phyloP scores from a whole-genome alignment of 2,113 vertebrate genomes.

The Eubucco bourcierii region DNA sequence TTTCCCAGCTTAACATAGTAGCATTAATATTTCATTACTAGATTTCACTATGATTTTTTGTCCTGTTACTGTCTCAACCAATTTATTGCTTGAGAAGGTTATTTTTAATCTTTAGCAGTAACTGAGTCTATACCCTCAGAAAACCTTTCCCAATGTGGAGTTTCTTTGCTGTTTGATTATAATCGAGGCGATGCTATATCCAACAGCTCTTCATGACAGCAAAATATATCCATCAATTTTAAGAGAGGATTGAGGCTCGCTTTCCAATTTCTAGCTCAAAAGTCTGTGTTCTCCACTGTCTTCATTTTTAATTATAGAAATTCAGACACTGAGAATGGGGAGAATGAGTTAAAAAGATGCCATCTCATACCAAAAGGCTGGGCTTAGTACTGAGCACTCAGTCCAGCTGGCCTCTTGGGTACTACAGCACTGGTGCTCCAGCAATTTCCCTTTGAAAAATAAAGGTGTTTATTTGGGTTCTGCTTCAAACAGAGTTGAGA shows the following conservation, averaged over 20 bases:
- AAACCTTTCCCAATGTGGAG: constrained; percentile 54
- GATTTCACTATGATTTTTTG: constrained; percentile 65
- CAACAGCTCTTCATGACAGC: constrained; percentile 31
- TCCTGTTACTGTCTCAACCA: constrained; percentile 67
- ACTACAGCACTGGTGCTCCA: not conserved
- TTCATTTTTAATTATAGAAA: constrained; percentile 1
- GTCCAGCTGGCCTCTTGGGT: not conserved
- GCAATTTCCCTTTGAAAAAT: not conserved
- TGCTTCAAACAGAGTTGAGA: not conserved
- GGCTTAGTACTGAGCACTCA: not conserved
- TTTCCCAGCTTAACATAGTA: constrained; percentile 48
- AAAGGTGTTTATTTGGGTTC: not conserved
- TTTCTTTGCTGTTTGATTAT: constrained; percentile 31
- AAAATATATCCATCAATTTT: constrained; percentile 7
- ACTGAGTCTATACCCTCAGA: constrained; percentile 60
- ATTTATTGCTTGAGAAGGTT: constrained; percentile 69
- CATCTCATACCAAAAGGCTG: not conserved
- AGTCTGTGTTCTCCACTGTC: not conserved
- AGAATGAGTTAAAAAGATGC: not conserved
- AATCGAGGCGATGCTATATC: constrained; percentile 34
- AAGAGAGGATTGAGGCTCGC: not conserved
- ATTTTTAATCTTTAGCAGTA: constrained; percentile 66
- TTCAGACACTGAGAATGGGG: not conserved
- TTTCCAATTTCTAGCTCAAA: not conserved
- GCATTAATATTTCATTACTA: constrained; percentile 72